These are phyloP conservation scores for Boloria selene DNA, from an alignment of 2,888 invertebrate species.

Conservation along the genomic window DNA sequence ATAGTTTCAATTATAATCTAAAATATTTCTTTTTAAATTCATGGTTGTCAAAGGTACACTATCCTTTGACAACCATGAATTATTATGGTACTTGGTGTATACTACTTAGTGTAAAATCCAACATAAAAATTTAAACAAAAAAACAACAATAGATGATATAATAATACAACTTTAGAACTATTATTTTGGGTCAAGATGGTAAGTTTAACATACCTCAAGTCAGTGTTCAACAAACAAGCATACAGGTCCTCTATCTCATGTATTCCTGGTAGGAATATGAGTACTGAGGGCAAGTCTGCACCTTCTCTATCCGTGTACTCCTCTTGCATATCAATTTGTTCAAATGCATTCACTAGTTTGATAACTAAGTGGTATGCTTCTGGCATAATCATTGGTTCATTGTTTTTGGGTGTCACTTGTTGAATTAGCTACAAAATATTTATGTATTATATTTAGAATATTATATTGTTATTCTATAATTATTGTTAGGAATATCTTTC, in stretches of 20 bases:
- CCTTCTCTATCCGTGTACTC: slow-evolving; percentile 54
- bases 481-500: too few species aligned
- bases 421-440: slow-evolving; percentile 39
- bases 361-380: slow-evolving; percentile 84
- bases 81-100: too few species aligned
- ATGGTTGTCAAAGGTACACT: too few species aligned
- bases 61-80: too few species aligned
- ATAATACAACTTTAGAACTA: too few species aligned
- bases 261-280: slow-evolving; percentile 95
- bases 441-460: background rate
- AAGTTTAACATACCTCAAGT: slow-evolving; percentile 52
- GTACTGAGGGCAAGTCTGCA: slow-evolving; percentile 83
- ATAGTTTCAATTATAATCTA: background rate
- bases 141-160: too few species aligned
- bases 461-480: background rate
- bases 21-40: too few species aligned
- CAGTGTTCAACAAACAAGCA: slow-evolving; percentile 58
- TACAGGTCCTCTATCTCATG: slow-evolving; percentile 90
- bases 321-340: slow-evolving; percentile 82
- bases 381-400: slow-evolving; percentile 81
- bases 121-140: too few species aligned
- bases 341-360: slow-evolving; percentile 85
- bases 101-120: too few species aligned
- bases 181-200: too few species aligned
- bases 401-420: slow-evolving; percentile 59